Evolutionary conservation across 2,113 vertebrate species (phyloP).

Genomic region (Protomyctophum bolini): DNA sequence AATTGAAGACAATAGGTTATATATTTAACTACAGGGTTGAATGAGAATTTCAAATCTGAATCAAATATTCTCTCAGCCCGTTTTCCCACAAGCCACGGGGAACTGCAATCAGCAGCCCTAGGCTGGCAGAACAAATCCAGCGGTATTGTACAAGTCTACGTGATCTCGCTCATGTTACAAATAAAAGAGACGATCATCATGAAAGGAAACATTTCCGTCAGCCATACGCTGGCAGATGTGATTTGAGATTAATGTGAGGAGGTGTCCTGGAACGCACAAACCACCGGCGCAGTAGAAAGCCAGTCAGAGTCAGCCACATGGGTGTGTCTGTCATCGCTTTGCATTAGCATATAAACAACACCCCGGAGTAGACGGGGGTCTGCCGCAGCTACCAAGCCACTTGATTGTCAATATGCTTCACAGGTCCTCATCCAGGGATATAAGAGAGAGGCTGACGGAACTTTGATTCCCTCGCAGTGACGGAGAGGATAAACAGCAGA

Average conservation of each 20-base stretch:
- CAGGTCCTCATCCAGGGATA: conserved; percentile 68
- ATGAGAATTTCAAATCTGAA: conserved; percentile 38
- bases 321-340: conserved; percentile 23
- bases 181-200: conserved; percentile 18
- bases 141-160: conserved; percentile 1
- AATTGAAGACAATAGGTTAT: conserved; percentile 62
- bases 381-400: conserved; percentile 24
- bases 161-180: conserved; percentile 1
- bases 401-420: conserved; percentile 59
- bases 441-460: conserved; percentile 56
- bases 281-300: conserved; percentile 20
- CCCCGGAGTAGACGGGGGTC: conserved; percentile 23
- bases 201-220: conserved; percentile 33
- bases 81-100: conserved; percentile 11
- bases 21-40: conserved; percentile 56
- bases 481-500: conserved; percentile 61
- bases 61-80: conserved; percentile 24
- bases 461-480: conserved; percentile 58
- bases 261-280: not conserved
- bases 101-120: conserved; percentile 25
- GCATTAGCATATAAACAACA: conserved; percentile 70
- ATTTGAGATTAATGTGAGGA: conserved; percentile 21
- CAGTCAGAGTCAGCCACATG: conserved; percentile 23
- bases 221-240: conserved; percentile 3
- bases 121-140: conserved; percentile 15